Evolutionary conservation across 53 echinoderm and acorn worm species (phyloP).

Genomic region (Echinometra lucunter): DNA sequence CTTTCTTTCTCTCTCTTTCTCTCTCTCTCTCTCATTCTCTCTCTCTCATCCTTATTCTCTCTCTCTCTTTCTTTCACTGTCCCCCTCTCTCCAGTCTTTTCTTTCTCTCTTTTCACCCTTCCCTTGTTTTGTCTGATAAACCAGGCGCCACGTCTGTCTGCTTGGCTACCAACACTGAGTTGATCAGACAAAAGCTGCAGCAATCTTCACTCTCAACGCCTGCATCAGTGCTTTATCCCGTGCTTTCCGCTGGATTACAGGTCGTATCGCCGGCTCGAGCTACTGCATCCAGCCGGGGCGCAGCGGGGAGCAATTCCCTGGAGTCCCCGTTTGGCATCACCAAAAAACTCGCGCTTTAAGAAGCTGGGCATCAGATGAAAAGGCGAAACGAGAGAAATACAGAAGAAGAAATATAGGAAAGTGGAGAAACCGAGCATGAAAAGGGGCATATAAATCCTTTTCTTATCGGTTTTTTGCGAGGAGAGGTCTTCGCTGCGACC

Average conservation of each 20-base stretch:
- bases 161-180: background rate
- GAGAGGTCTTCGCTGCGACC: background rate
- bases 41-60: background rate
- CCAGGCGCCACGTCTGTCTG: slow-evolving; percentile 1
- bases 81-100: background rate
- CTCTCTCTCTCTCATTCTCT: background rate
- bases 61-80: background rate
- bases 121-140: background rate
- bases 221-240: slow-evolving; percentile 1
- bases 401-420: background rate
- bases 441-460: slow-evolving; percentile 13
- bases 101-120: background rate
- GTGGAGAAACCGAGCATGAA: background rate
- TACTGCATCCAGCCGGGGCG: slow-evolving; percentile 31
- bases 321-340: background rate
- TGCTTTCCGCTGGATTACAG: slow-evolving; percentile 34
- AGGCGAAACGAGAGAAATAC: background rate
- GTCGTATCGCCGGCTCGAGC: slow-evolving; percentile 55
- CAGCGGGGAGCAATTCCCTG: slow-evolving; percentile 45
- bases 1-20: background rate
- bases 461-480: slow-evolving; percentile 8
- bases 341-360: background rate
- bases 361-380: background rate
- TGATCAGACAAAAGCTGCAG: slow-evolving; percentile 12
- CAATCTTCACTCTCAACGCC: slow-evolving; percentile 10